phyloP scores from a whole-genome alignment of 92 coral and sea anemone genomes.

The Zoanthus sansibaricus region DNA sequence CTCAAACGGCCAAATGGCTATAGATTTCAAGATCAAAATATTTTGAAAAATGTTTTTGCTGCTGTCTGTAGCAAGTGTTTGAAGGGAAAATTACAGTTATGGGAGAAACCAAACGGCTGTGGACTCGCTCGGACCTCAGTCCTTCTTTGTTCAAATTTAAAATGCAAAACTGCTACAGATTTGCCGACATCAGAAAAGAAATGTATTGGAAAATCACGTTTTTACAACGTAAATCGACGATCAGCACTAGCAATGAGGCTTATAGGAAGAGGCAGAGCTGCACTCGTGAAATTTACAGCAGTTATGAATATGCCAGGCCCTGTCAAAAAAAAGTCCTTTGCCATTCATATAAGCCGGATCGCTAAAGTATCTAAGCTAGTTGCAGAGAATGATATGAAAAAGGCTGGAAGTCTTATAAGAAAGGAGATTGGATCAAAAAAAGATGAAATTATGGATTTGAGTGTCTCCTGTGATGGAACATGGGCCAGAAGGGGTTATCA shows the following conservation, averaged over 20 bases:
- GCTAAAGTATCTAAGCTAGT: background rate
- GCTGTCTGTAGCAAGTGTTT: conserved; percentile 53
- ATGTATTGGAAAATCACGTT: conserved; percentile 43
- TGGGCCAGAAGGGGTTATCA: conserved; percentile 67
- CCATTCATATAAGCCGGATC: conserved; percentile 29
- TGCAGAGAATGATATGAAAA: conserved; percentile 55
- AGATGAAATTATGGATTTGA: conserved; percentile 24
- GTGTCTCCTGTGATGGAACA: conserved; percentile 60
- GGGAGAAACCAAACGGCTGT: conserved; percentile 42
- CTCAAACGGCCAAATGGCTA: conserved; percentile 36
- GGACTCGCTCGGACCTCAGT: conserved; percentile 51
- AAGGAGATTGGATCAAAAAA: conserved; percentile 47
- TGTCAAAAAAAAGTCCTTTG: conserved; percentile 45
- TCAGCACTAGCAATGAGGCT: conserved; percentile 53
- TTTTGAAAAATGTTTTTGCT: conserved; percentile 21
- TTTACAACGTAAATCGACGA: conserved; percentile 50
- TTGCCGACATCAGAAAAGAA: conserved; percentile 57
- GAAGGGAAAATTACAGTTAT: conserved; percentile 46
- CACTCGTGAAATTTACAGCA: conserved; percentile 48
- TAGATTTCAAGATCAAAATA: conserved; percentile 50
- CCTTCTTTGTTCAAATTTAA: conserved; percentile 48
- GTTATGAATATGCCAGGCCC: conserved; percentile 60
- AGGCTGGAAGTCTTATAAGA: conserved; percentile 25
- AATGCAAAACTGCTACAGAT: conserved; percentile 43
- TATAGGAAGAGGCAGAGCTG: conserved; percentile 56